Evolutionary conservation across 2,113 vertebrate genomes (phyloP), one percentile per base, ranked within the genome.

Genomic region (Thalassarche chlororhynchos): DNA sequence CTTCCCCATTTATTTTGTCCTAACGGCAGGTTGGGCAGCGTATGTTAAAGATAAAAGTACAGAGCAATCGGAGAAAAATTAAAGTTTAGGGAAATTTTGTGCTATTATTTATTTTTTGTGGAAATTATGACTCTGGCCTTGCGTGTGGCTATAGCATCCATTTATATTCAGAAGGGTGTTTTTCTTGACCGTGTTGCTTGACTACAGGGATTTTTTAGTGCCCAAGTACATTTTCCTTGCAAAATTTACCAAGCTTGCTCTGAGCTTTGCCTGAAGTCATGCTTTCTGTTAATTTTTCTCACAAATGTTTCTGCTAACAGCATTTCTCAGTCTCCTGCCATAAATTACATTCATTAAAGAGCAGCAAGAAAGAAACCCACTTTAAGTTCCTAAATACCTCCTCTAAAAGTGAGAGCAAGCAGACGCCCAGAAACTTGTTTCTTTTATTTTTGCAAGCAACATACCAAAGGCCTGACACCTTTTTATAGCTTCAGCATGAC

Each of bases 1-100:
- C 44, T 12, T 49, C 28, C 31, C 38, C 18, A 2, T 16, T 20
- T 7, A 0, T 20, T 28, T 19, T 28, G 23, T 8, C 21, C 46
- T 55, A 8, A 2, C 0, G 8, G 19, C 0, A 0, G 18, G 14
- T 5, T 15, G 24, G 34, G 38, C n/a, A 64, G 16, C 0, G 0
- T 6, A 14, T 6, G 5, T 14, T 57, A 65, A 29, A 75, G 69
- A 18, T 12, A 28, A 71, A 84, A 82, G 10, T 9, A 60, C 74
- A 72, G 8, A 57, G 51, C 12, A 76, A 44, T 7, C 1, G 0
- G 26, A 44, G 38, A n/a, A 66, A 79, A 77, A 64, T 4, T 4
- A 5, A 44, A 68, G 21, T 21, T 60, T 5, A 40, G 34, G 26
- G 36, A 69, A 40, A 18, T 17, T 46, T 74, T 44, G 14, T 65